Evolutionary conservation across 2,113 vertebrate species (phyloP).

Genomic region (Chlorodrepanis virens): DNA sequence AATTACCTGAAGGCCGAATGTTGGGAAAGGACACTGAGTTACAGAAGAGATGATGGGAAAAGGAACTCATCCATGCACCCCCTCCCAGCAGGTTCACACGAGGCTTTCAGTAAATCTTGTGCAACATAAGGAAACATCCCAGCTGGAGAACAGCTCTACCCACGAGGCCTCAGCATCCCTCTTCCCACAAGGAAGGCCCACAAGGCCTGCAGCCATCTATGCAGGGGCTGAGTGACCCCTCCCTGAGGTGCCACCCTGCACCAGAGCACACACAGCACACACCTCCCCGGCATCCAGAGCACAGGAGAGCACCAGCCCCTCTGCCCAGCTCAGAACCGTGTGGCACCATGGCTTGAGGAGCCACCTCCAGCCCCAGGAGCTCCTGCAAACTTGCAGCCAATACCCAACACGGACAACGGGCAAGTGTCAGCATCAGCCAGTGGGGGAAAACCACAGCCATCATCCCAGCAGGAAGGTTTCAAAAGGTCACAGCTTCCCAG

Average conservation of each 20-base stretch:
- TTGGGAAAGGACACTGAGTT: neutral
- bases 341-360: neutral
- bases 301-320: neutral
- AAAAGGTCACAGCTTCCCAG: neutral
- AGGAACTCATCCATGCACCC: fast-evolving
- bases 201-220: neutral
- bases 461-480: neutral
- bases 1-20: neutral
- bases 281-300: fast-evolving
- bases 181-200: neutral
- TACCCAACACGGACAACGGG: fast-evolving
- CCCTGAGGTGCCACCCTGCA: neutral
- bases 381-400: fast-evolving
- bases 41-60: neutral
- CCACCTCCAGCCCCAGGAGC: neutral
- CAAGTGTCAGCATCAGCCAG: neutral
- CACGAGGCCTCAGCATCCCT: neutral
- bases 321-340: neutral
- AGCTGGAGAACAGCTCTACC: neutral
- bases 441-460: neutral
- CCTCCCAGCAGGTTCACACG: neutral
- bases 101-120: neutral
- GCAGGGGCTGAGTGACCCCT: neutral
- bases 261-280: too few relatives aligned
- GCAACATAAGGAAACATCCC: neutral